These are phyloP conservation scores for Pavo muticus DNA, from an alignment of 2,113 vertebrate genomes.

Conservation along the genomic window DNA sequence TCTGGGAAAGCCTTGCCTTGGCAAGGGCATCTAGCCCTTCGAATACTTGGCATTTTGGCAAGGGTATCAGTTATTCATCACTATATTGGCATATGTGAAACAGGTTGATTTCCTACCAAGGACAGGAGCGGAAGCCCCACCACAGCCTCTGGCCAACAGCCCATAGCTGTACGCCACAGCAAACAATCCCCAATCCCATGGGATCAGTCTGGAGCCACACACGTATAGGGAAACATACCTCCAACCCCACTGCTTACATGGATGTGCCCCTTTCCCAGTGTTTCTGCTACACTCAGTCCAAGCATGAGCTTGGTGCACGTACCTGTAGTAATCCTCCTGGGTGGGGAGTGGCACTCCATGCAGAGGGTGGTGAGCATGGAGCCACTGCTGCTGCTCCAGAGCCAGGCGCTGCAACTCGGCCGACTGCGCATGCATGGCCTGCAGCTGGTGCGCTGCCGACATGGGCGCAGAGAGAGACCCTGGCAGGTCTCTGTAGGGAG, in stretches of 20 bases:
- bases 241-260: neutral
- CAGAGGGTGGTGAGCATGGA: constrained; percentile 95
- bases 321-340: constrained; percentile 98
- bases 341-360: constrained; percentile 83
- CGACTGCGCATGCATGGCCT: constrained; percentile 98
- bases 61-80: neutral
- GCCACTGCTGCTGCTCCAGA: constrained; percentile 97
- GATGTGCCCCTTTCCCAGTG: neutral
- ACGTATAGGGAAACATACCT: neutral
- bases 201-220: neutral
- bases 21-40: neutral
- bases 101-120: fast-evolving
- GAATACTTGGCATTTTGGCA: neutral
- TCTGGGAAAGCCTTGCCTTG: neutral
- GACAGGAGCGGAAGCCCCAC: neutral
- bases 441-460: constrained; percentile 97
- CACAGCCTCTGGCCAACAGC: neutral
- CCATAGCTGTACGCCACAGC: neutral
- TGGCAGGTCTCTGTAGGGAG: constrained; percentile 96
- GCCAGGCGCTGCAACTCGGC: constrained; percentile 98
- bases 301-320: neutral
- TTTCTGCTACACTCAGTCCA: too few relatives aligned
- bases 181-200: neutral
- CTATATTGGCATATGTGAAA: neutral
- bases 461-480: constrained; percentile 93